These are phyloP conservation scores for Amphilophus citrinellus DNA, from an alignment of 2,113 vertebrate genomes.

Conservation along the genomic window DNA sequence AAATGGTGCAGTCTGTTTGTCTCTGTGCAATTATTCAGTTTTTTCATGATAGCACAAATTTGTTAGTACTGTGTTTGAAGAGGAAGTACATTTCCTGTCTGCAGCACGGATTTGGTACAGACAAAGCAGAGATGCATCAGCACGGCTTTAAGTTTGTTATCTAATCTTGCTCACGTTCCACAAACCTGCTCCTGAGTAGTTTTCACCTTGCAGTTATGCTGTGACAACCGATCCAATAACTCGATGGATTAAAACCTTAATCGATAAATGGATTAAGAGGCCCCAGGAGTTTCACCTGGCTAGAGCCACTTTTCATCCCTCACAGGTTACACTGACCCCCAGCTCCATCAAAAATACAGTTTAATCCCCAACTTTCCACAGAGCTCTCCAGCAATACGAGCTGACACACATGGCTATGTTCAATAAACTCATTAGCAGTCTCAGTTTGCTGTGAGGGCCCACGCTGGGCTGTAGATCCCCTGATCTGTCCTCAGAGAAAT, in stretches of 20 bases:
- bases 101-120: not conserved
- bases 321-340: not conserved
- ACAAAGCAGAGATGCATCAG: no score
- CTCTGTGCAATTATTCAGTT: no score
- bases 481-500: conserved; percentile 59
- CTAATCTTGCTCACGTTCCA: no score
- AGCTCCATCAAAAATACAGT: not conserved
- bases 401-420: conserved; percentile 4
- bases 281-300: not conserved
- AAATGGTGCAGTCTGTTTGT: no score
- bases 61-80: not conserved
- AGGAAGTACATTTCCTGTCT: not conserved
- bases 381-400: not conserved
- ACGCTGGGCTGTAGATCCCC: conserved; percentile 32
- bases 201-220: not conserved
- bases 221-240: not conserved
- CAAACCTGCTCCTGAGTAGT: not conserved
- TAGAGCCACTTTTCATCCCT: not conserved
- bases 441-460: conserved; percentile 25
- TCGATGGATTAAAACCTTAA: not conserved
- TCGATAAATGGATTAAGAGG: not conserved
- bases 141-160: not conserved
- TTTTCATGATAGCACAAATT: no score
- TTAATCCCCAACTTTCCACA: not conserved
- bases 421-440: conserved; percentile 52